Percentiles rank a stretch among this genome's conserved stretches.
Evolutionary conservation across 1,140 invertebrate genomes (phyloP).

Genomic region (Stratiolaelaps scimitus): DNA sequence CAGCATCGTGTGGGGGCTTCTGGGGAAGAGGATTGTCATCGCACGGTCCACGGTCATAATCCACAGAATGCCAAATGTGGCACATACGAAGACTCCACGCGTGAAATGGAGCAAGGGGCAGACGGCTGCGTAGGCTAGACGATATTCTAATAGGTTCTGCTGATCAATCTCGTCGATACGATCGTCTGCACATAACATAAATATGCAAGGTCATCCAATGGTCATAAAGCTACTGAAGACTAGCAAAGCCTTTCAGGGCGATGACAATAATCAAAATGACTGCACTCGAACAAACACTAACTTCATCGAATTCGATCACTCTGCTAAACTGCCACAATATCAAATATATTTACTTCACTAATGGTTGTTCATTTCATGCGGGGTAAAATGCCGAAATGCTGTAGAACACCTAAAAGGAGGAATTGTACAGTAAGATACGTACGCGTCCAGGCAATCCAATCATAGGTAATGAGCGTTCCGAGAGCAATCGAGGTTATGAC

Average conservation of each 20-base stretch:
- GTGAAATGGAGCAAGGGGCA: background rate
- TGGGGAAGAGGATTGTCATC: conserved; percentile 8
- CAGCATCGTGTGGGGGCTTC: background rate
- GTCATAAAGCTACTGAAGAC: too few relatives aligned
- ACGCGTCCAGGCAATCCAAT: background rate
- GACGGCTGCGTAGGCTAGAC: background rate
- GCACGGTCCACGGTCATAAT: conserved; percentile 9
- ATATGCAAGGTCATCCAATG: background rate
- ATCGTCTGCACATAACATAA: background rate
- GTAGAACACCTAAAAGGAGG: too few relatives aligned
- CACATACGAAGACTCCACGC: background rate
- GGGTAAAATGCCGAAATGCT: too few relatives aligned
- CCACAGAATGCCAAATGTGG: conserved; percentile 7
- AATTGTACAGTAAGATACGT: too few relatives aligned
- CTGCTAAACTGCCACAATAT: background rate
- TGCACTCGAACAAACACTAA: too few relatives aligned
- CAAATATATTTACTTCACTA: background rate
- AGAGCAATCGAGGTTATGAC: background rate
- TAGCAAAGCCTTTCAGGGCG: too few relatives aligned
- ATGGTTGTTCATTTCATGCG: background rate
- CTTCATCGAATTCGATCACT: background rate
- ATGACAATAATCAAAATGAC: too few relatives aligned
- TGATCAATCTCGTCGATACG: background rate
- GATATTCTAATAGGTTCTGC: background rate
- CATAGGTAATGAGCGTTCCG: background rate